These are phyloP conservation scores for Philypnodon macrostomus DNA, from an alignment of 2,797 vertebrate species.

Conservation along the genomic window DNA sequence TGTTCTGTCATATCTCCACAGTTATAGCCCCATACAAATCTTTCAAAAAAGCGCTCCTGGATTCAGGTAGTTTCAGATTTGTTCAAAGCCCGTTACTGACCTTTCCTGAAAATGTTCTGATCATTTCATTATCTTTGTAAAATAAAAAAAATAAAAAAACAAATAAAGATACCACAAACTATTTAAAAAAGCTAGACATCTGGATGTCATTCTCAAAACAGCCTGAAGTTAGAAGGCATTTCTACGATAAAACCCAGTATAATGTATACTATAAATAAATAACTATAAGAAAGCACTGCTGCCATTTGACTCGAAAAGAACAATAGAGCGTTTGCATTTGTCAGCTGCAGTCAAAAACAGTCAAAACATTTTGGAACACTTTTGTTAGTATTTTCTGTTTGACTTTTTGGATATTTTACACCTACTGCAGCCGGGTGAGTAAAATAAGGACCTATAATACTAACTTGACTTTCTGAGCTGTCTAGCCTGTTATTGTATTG, in stretches of 20 bases:
- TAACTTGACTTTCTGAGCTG: no score
- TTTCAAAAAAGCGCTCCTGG: no score
- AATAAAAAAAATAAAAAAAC: no score
- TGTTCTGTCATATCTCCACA: no score
- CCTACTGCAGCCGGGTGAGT: neutral
- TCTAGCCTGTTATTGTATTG: no score
- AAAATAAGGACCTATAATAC: no score
- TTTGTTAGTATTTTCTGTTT: slow-evolving; percentile 50
- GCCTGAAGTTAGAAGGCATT: slow-evolving; percentile 6
- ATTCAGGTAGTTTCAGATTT: no score
- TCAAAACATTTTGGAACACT: slow-evolving; percentile 41
- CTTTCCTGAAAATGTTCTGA: no score
- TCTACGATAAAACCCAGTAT: slow-evolving; percentile 1
- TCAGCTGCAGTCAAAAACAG: slow-evolving; percentile 42
- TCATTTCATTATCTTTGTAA: no score
- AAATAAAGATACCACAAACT: neutral
- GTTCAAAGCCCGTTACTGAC: no score
- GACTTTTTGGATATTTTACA: slow-evolving; percentile 17
- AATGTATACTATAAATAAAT: slow-evolving; percentile 19
- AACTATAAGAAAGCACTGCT: slow-evolving; percentile 10
- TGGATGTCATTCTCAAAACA: slow-evolving; percentile 6
- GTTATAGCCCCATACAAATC: no score
- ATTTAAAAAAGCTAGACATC: neutral
- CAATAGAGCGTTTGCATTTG: slow-evolving; percentile 23
- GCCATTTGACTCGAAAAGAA: slow-evolving; percentile 37